phyloP scores from a whole-genome alignment of 2,888 invertebrate species.

The Epinotia ramella region DNA sequence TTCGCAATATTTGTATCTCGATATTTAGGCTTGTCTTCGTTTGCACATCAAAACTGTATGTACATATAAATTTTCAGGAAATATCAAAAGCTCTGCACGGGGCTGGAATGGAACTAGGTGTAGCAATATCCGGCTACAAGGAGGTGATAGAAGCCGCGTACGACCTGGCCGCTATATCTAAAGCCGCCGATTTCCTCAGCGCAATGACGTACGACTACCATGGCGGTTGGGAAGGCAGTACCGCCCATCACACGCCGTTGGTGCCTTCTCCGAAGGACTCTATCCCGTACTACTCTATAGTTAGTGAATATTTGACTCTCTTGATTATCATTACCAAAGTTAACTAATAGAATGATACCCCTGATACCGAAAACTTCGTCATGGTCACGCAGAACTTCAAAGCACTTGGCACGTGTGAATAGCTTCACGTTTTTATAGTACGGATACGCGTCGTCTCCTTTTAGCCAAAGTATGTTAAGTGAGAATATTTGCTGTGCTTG shows the following conservation, averaged over 20 bases:
- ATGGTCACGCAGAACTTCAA: no score
- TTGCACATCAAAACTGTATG: not conserved
- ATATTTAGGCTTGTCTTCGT: no score
- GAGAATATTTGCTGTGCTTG: no score
- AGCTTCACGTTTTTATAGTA: no score
- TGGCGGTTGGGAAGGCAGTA: conserved; percentile 93
- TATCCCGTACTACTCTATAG: conserved; percentile 91
- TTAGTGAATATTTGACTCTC: conserved; percentile 70
- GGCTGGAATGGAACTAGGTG: conserved; percentile 90
- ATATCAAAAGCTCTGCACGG: conserved; percentile 87
- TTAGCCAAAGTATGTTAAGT: no score
- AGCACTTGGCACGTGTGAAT: no score
- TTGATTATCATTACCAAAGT: not conserved
- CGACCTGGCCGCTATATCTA: conserved; percentile 89
- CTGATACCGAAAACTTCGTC: no score
- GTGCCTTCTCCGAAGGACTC: conserved; percentile 87
- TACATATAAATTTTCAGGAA: conserved; percentile 76
- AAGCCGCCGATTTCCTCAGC: conserved; percentile 91
- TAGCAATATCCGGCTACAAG: conserved; percentile 95
- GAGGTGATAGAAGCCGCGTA: conserved; percentile 95
- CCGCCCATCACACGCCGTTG: conserved; percentile 93
- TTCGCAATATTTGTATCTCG: no score
- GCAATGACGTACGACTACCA: conserved; percentile 96
- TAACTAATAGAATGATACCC: not conserved
- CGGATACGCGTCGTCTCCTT: no score